Evolutionary conservation across 2,797 vertebrate species (phyloP).

Genomic region (Sphenodon punctatus): DNA sequence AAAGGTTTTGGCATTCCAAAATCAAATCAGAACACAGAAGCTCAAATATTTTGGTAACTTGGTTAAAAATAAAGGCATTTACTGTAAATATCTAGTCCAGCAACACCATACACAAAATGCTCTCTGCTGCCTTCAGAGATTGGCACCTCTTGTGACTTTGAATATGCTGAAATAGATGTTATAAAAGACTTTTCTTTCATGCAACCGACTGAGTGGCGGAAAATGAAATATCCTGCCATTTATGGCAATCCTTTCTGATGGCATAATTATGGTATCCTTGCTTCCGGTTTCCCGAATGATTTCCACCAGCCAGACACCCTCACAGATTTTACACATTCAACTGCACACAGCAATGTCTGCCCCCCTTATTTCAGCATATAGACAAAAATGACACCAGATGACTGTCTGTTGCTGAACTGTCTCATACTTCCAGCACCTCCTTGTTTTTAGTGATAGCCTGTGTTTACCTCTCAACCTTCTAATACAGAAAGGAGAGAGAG

Average conservation of each 20-base stretch:
- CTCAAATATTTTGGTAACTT: slow-evolving; percentile 34
- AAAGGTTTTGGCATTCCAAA: slow-evolving; percentile 48
- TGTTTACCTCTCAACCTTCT: slow-evolving; percentile 43
- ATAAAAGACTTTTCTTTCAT: slow-evolving; percentile 58
- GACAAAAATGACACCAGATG: slow-evolving; percentile 38
- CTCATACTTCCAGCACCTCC: slow-evolving; percentile 24
- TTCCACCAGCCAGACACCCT: slow-evolving; percentile 42
- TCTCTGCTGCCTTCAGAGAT: slow-evolving; percentile 63
- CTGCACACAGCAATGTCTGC: slow-evolving; percentile 22
- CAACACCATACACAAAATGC: slow-evolving; percentile 44
- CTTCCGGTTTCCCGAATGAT: slow-evolving; percentile 50
- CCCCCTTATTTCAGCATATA: slow-evolving; percentile 38
- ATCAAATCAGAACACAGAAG: background rate
- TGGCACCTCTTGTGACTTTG: slow-evolving; percentile 55
- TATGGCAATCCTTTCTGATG: slow-evolving; percentile 52
- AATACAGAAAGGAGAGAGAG: slow-evolving; percentile 24
- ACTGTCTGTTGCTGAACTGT: slow-evolving; percentile 28
- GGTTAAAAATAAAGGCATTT: slow-evolving; percentile 56
- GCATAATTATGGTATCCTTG: slow-evolving; percentile 58
- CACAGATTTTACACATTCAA: slow-evolving; percentile 43
- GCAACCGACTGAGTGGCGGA: slow-evolving; percentile 53
- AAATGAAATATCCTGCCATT: slow-evolving; percentile 66
- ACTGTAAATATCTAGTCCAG: slow-evolving; percentile 36
- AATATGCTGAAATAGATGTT: slow-evolving; percentile 68
- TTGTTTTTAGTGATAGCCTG: slow-evolving; percentile 22